A percentile compares a stretch with the other conserved stretches of the same genome.
phyloP scores from a whole-genome alignment of 2,888 invertebrate species.

The Isotomurus palustris region DNA sequence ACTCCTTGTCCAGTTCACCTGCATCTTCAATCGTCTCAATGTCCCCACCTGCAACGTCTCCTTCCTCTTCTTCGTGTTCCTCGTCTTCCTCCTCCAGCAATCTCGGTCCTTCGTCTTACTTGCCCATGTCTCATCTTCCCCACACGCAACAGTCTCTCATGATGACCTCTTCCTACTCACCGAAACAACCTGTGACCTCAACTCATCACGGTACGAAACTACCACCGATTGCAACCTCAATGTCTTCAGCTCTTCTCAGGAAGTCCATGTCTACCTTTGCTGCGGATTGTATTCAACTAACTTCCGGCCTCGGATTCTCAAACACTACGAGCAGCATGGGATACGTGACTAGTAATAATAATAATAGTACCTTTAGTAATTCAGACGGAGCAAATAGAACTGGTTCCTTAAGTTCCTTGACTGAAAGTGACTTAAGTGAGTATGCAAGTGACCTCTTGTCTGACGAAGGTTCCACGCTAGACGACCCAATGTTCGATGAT shows the following conservation, averaged over 20 bases:
- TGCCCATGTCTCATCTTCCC: background rate
- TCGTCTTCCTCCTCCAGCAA: conserved; percentile 17
- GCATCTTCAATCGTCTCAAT: conserved; percentile 15
- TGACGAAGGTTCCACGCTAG: conserved; percentile 48
- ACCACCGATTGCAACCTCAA: conserved; percentile 36
- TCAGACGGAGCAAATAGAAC: conserved; percentile 28
- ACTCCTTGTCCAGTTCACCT: background rate
- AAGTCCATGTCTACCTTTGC: conserved; percentile 39
- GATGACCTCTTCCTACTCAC: background rate
- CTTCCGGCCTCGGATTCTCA: conserved; percentile 16
- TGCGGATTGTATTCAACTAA: conserved; percentile 38
- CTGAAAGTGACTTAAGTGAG: conserved; percentile 46
- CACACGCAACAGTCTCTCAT: too few species aligned
- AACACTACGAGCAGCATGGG: conserved; percentile 16
- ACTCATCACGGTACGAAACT: conserved; percentile 23
- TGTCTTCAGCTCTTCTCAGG: conserved; percentile 33
- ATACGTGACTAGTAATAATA: conserved; percentile 14
- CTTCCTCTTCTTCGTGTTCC: conserved; percentile 20
- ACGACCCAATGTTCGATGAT: conserved; percentile 49
- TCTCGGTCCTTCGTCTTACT: conserved; percentile 5
- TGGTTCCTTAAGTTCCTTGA: conserved; percentile 45
- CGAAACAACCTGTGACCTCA: background rate
- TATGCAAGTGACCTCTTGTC: conserved; percentile 47
- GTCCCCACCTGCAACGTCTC: conserved; percentile 17
- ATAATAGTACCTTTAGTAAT: conserved; percentile 15